phyloP scores from a whole-genome alignment of 2,797 vertebrate species.

The Acipenser transmontanus region DNA sequence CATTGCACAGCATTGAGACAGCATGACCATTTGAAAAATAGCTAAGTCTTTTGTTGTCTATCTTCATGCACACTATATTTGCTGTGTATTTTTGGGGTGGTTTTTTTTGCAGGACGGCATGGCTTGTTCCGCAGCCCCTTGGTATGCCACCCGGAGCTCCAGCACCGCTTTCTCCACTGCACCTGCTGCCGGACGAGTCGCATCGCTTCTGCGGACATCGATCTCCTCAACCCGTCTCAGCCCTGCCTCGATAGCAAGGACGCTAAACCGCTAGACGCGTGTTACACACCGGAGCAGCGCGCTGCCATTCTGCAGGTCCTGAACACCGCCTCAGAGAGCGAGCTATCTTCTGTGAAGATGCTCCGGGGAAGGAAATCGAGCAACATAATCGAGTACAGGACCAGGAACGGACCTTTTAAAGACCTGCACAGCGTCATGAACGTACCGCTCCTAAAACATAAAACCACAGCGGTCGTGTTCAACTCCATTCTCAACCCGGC shows the following conservation, averaged over 20 bases:
- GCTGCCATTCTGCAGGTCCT: constrained; percentile 57
- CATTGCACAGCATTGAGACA: no score
- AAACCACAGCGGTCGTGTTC: constrained; percentile 55
- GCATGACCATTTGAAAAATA: no score
- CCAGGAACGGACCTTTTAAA: constrained; percentile 56
- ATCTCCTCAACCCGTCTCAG: constrained; percentile 27
- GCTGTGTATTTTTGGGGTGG: neutral
- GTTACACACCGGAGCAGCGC: constrained; percentile 62
- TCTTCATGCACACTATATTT: neutral
- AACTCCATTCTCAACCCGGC: constrained; percentile 59
- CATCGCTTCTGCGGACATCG: constrained; percentile 35
- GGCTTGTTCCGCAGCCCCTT: constrained; percentile 40
- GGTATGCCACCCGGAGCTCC: constrained; percentile 34
- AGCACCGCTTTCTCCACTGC: constrained; percentile 54
- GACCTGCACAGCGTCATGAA: constrained; percentile 57
- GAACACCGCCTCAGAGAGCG: constrained; percentile 48
- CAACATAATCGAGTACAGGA: constrained; percentile 54
- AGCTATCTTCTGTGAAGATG: constrained; percentile 52
- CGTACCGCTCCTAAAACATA: constrained; percentile 60
- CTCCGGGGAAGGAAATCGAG: constrained; percentile 56
- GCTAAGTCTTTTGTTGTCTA: neutral
- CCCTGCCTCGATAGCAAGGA: constrained; percentile 28
- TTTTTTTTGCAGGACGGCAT: constrained; percentile 33
- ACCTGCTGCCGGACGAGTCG: constrained; percentile 59
- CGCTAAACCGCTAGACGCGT: constrained; percentile 43